Evolutionary conservation across 2,888 invertebrate species (phyloP), one percentile per base, ranked within the genome.

Genomic region (Endomychus coccineus): DNA sequence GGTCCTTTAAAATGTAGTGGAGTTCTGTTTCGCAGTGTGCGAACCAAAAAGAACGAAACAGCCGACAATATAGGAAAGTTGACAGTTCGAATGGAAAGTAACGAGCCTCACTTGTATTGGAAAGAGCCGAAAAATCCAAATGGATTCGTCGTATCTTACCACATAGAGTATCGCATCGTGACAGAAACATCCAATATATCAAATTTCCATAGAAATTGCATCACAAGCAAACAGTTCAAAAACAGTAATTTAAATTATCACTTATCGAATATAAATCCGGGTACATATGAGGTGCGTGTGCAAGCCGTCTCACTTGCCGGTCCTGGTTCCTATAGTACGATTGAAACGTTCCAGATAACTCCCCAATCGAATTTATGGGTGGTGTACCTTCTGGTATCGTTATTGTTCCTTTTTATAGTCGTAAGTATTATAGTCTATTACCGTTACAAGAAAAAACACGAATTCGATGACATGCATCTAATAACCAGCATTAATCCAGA

Each of bases 401-500:
- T 63, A 2, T 40, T 51, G 4, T 16, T 63, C 3, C 44, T 39
- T 1, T 16, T 52, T 6, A 16, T 57, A n/a, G 23, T 44, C 0
- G 21, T 49, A 2, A 16, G 42, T 3, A 14, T 56, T 1, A 34
- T 42, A 4, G 43, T 46, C n/a, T 63, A 57, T 34, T 36, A 58
- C 9, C 44, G 58, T 5, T 58, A 59, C 40, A 61, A 54, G 27
- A 58, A 46, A 25, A 58, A 58, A 24, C 56, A 54, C n/a, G 56
- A 49, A 14, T 50, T 54, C 5, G 59, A 63, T 21, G 60, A 64
- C 29, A 55, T 65, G 9, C 65, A 64, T 42, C 57, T 75, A 12
- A 71, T 77, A 43, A 66, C 73, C 3, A 73, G 71, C 10, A 69
- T 77, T 3, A 82, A 82, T 64, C 81, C 81, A 0, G 79, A 80